Percentiles rank a stretch among this genome's conserved stretches.
phyloP scores from a whole-genome alignment of 2,113 vertebrate genomes.

The Malurus elegans region DNA sequence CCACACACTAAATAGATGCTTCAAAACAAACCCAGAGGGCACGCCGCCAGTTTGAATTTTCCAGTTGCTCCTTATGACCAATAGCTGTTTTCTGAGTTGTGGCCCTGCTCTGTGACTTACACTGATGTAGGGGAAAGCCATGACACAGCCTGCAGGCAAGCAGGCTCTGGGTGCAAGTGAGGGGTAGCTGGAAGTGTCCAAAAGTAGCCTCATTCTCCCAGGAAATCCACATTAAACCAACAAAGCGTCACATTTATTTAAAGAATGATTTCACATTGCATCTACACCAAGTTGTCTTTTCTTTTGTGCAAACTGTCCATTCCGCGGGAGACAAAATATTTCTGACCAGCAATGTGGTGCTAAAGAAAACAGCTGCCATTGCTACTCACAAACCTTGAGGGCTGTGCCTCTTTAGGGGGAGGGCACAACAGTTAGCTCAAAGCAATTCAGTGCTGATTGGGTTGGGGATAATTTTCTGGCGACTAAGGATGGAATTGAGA shows the following conservation, averaged over 20 bases:
- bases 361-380: neutral
- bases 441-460: neutral
- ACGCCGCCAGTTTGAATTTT: neutral
- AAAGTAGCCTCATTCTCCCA: neutral
- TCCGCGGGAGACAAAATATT: neutral
- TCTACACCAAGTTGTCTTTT: neutral
- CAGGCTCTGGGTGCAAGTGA: neutral
- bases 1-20: neutral
- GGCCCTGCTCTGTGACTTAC: neutral
- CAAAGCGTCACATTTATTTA: neutral
- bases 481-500: neutral
- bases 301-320: neutral
- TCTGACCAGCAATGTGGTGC: neutral
- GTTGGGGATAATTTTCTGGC: slow-evolving; percentile 15
- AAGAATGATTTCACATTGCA: neutral
- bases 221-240: neutral
- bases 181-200: neutral
- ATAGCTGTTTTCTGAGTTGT: neutral
- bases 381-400: neutral
- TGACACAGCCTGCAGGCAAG: neutral
- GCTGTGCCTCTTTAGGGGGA: neutral
- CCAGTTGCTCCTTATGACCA: neutral
- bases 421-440: neutral
- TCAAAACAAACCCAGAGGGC: neutral
- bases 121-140: neutral